Conservation (phyloP, 2,113 vertebrate species). For the Laterallus jamaicensis region DNA sequence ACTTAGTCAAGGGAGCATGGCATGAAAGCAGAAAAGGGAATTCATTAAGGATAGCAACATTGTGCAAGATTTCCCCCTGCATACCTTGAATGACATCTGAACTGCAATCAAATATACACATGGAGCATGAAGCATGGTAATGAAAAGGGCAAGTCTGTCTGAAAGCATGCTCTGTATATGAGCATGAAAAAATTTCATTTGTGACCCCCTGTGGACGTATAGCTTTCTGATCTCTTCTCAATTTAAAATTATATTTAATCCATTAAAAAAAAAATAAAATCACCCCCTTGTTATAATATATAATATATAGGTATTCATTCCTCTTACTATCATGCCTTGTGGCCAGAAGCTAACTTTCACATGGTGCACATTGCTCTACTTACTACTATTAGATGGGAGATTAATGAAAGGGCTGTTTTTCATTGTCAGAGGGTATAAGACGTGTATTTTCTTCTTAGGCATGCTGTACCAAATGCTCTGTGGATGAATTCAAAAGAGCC, state of each 20-base stretch:
- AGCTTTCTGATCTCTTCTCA: background rate
- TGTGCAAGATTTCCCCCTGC: background rate
- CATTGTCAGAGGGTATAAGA: background rate
- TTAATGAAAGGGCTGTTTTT: background rate
- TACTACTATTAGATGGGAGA: background rate
- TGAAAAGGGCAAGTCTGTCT: background rate
- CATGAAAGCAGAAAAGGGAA: background rate
- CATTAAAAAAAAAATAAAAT: background rate
- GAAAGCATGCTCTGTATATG: background rate
- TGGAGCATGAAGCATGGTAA: background rate
- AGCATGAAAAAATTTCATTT: background rate
- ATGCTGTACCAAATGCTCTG: background rate
- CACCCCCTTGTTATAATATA: background rate
- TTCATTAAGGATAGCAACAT: background rate
- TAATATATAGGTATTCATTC: background rate
- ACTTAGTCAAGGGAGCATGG: background rate
- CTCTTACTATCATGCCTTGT: background rate
- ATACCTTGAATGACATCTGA: background rate
- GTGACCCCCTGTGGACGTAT: background rate
- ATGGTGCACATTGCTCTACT: background rate
- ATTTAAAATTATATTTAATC: background rate
- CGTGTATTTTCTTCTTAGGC: background rate
- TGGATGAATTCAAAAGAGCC: background rate
- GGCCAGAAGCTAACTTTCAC: background rate
- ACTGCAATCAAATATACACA: background rate